A percentile compares a stretch with the other conserved stretches of the same genome.
These are phyloP conservation scores for Temnothorax curvispinosus DNA, from an alignment of 1,140 invertebrate genomes.

Conservation along the genomic window DNA sequence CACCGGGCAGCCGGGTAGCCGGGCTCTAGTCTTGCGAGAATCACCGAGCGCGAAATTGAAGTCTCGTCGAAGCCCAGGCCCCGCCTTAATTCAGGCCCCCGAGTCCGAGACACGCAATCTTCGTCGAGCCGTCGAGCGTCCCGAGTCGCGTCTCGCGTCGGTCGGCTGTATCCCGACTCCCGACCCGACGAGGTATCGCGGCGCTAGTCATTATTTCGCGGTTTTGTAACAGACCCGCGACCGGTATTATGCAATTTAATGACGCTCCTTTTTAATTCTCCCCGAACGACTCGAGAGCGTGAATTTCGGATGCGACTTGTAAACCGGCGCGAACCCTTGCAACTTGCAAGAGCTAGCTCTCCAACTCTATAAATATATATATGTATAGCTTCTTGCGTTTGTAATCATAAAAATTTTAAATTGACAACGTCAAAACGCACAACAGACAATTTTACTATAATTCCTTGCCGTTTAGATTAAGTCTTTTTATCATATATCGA, in stretches of 20 bases:
- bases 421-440: too few relatives aligned
- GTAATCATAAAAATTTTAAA: too few relatives aligned
- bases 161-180: background rate
- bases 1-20: background rate
- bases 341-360: too few relatives aligned
- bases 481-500: too few relatives aligned
- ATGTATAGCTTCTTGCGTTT: too few relatives aligned
- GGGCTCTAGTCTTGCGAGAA: constrained; percentile 7
- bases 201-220: constrained; percentile 60
- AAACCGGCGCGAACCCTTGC: background rate
- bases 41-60: constrained; percentile 58
- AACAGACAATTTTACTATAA: too few relatives aligned
- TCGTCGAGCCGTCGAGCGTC: constrained; percentile 26
- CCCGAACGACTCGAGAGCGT: background rate
- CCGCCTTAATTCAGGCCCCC: constrained; percentile 57
- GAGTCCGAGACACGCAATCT: constrained; percentile 57
- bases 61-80: constrained; percentile 26
- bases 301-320: constrained; percentile 21
- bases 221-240: constrained; percentile 64
- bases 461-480: too few relatives aligned
- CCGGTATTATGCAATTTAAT: constrained; percentile 64
- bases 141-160: background rate
- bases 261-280: constrained; percentile 29
- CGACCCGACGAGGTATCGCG: background rate
- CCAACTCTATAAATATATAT: too few relatives aligned